phyloP scores from a whole-genome alignment of 1,140 invertebrate genomes.

The Vollenhovia emeryi region DNA sequence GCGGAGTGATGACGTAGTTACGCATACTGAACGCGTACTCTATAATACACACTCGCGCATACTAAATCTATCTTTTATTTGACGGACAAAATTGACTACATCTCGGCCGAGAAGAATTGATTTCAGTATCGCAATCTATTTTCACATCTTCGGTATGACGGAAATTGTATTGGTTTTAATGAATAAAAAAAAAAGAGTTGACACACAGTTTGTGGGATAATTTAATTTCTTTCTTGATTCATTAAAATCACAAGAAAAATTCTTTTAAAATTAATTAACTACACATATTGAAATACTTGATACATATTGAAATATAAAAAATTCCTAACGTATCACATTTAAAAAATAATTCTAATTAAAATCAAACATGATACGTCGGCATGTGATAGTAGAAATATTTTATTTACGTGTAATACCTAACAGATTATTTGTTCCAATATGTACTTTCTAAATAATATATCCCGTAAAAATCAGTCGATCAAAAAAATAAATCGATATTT shows the following conservation, averaged over 20 bases:
- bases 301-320: slow-evolving; percentile 4
- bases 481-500: not conserved
- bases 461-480: not conserved
- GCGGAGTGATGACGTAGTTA: not conserved
- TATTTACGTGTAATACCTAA: not conserved
- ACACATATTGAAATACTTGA: not conserved
- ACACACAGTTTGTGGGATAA: not conserved
- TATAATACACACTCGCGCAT: not conserved
- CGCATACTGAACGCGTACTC: too few relatives aligned
- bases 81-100: not conserved
- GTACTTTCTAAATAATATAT: not conserved
- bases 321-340: not conserved
- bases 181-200: not conserved
- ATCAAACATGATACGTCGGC: not conserved
- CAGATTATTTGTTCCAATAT: not conserved
- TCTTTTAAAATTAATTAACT: slow-evolving; percentile 10
- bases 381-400: not conserved
- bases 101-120: not conserved
- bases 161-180: not conserved
- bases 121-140: not conserved
- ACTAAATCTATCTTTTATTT: not conserved
- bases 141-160: not conserved
- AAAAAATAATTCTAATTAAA: slow-evolving; percentile 2
- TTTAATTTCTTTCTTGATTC: not conserved
- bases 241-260: not conserved